Evolutionary conservation across 2,888 invertebrate genomes (phyloP), one percentile per base, ranked within the genome.

Genomic region (Athrips mouffetella): DNA sequence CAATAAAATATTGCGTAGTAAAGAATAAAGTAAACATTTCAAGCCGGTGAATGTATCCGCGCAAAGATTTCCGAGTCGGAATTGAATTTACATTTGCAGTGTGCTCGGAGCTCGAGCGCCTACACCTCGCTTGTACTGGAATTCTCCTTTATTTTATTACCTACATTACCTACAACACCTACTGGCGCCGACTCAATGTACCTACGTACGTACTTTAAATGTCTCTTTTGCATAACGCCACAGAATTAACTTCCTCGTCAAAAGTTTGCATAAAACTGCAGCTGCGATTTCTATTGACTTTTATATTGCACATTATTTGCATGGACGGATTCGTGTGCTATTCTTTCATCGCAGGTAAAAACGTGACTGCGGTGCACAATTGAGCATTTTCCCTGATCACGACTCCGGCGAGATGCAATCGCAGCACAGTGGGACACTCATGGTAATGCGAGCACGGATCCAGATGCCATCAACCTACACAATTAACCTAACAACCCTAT

Each of bases 401-500:
- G 83, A 85, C 69, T 59, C 60, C 57, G 61, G 63, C 57, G 67
- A 72, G 73, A 81, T 79, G 71, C 65, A 63, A 76, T 77, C 79
- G 68, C 52, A 51, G 52, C 52, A 55, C 18, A 31, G 15, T 62
- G 69, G 67, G 70, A 67, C 68, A 69, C 65, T 67, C 73, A 75
- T 73, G 72, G 73, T 63, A 59, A 67, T 66, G 62, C 62, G 57
- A 53, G 48, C 58, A 54, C 58, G 56, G 55, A 62, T 63, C 45
- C 51, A 15, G 65, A 66, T 66, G 61, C 35, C 53, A 53, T 51
- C 54, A 46, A 57, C 59, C 39, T 13, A 60, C 67, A 70, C 76
- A 77, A 79, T 79, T 79, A 80, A 75, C 76, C 73, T 73, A 71
- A 73, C 73, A 72, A 77, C 72, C 67, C 65, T 53, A 70, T 65